Conservation (phyloP, 2,113 vertebrate genomes). For the Misgurnus mizolepis region DNA sequence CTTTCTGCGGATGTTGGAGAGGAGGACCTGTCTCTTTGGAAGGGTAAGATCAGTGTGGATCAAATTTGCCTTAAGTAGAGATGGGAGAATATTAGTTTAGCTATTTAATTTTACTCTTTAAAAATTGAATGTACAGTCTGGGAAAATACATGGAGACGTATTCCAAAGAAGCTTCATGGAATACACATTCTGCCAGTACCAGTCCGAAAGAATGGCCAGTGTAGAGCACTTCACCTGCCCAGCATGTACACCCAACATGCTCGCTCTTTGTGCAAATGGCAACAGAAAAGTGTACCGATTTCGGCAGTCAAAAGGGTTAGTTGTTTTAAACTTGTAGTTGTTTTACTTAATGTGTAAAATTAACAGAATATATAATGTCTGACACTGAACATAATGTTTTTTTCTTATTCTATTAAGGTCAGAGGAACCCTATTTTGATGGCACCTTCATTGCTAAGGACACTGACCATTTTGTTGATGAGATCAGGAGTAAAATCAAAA, state of each 20-base stretch:
- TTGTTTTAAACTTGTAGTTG: background rate
- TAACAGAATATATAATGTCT: background rate
- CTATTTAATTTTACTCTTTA: background rate
- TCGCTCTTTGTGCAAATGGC: background rate
- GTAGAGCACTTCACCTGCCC: slow-evolving; percentile 1
- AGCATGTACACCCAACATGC: background rate
- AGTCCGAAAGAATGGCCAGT: background rate
- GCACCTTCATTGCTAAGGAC: slow-evolving; percentile 20
- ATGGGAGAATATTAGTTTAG: no score
- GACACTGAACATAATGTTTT: background rate
- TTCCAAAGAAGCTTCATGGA: slow-evolving; percentile 4
- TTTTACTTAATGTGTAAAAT: background rate
- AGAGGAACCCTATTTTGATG: slow-evolving; percentile 12
- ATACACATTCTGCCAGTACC: background rate
- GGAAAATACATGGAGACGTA: slow-evolving; percentile 14
- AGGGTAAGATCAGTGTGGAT: slow-evolving; percentile 13
- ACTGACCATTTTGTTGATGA: slow-evolving; percentile 9
- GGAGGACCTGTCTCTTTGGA: slow-evolving; percentile 5
- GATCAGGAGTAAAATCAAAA: slow-evolving; percentile 10
- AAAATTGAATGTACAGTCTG: background rate
- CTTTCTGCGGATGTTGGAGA: slow-evolving; percentile 1
- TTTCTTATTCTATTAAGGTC: slow-evolving; percentile 6
- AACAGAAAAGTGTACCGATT: background rate
- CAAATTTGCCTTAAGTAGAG: background rate
- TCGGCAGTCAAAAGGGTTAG: background rate